These are phyloP conservation scores for Callorhinus ursinus DNA, from an alignment of 2,113 vertebrate species.

Conservation along the genomic window DNA sequence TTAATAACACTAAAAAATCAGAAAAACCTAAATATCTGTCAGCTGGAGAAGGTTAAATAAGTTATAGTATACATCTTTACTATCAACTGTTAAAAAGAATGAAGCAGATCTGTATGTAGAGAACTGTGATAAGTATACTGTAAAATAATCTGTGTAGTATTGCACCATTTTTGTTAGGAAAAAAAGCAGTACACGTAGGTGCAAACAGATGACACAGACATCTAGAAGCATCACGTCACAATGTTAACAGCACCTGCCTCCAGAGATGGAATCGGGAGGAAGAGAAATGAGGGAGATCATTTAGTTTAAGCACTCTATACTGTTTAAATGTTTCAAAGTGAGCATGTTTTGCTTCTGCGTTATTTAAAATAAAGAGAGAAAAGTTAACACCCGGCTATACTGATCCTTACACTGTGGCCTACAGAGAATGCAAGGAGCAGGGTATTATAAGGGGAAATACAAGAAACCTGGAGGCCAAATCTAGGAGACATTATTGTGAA, in stretches of 20 bases:
- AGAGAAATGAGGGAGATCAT: neutral
- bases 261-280: neutral
- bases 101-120: neutral
- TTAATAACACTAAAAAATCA: neutral
- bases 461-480: neutral
- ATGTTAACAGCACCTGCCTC: neutral
- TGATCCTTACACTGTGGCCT: neutral
- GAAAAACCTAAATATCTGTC: neutral
- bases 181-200: neutral
- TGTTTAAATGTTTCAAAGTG: neutral
- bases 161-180: neutral
- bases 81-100: neutral
- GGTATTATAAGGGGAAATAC: neutral
- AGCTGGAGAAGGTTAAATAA: neutral
- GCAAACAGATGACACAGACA: neutral
- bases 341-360: neutral
- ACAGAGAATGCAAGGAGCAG: neutral
- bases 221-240: neutral
- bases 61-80: neutral
- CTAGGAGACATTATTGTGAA: neutral
- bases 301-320: neutral
- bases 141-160: neutral
- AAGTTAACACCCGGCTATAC: neutral
- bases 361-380: conserved; percentile 28
- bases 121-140: neutral